These are phyloP conservation scores for Cyprinella venusta DNA, from an alignment of 2,797 vertebrate species.

Conservation along the genomic window DNA sequence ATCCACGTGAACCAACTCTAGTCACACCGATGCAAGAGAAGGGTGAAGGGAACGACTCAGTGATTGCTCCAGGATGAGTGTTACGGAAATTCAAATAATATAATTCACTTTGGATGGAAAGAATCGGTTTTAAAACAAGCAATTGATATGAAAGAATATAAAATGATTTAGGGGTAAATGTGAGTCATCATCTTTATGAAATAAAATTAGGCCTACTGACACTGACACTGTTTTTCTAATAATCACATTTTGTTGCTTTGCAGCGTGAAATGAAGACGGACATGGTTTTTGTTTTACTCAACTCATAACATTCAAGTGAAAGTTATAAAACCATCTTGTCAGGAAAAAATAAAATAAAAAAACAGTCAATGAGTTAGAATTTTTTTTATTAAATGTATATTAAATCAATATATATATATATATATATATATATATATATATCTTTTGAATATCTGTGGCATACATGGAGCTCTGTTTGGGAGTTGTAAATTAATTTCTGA, in stretches of 20 bases:
- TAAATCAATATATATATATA: too few relatives aligned
- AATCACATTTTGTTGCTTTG: slow-evolving; percentile 1
- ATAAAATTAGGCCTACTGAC: too few relatives aligned
- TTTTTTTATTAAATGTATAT: too few relatives aligned
- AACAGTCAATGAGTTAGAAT: background rate
- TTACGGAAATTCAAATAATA: background rate
- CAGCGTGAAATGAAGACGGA: background rate
- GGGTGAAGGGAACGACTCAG: background rate
- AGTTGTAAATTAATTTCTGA: background rate
- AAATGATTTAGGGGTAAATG: background rate
- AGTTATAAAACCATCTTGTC: background rate
- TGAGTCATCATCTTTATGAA: background rate
- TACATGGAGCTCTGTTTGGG: background rate
- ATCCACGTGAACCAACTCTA: too few relatives aligned
- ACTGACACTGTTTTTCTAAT: background rate
- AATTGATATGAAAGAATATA: background rate
- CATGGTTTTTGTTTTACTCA: background rate
- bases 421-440: too few relatives aligned
- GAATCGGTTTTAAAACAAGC: background rate
- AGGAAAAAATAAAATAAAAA: background rate
- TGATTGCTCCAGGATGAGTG: background rate
- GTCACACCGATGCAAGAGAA: background rate
- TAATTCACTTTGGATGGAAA: background rate
- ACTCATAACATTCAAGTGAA: background rate
- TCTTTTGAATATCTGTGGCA: background rate